phyloP scores from a whole-genome alignment of 2,113 vertebrate genomes.

The Salvelinus namaycush region DNA sequence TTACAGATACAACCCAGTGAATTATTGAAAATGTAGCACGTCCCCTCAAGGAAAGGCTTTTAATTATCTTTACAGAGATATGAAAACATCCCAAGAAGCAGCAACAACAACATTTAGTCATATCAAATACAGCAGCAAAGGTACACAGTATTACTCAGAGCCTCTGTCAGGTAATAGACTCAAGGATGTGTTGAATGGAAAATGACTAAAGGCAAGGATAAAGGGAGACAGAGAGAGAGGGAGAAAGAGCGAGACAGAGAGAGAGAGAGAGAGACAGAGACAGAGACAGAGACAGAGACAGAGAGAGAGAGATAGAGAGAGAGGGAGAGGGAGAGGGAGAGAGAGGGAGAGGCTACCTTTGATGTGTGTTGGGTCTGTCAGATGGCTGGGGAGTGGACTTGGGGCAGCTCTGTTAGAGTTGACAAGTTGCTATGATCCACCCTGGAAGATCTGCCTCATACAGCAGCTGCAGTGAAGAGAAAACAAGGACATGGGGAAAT shows the following conservation, averaged over 20 bases:
- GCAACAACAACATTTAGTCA: constrained; percentile 27
- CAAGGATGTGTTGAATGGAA: constrained; percentile 55
- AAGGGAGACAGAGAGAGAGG: neutral
- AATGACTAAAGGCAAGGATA: constrained; percentile 46
- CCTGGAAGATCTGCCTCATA: constrained; percentile 48
- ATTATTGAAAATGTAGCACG: constrained; percentile 35
- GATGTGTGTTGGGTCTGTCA: constrained; percentile 55
- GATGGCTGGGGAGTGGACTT: constrained; percentile 47
- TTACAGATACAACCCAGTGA: neutral
- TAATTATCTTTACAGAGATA: constrained; percentile 17
- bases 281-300: neutral
- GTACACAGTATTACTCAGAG: constrained; percentile 11
- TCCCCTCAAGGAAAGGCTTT: constrained; percentile 29
- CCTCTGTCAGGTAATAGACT: constrained; percentile 48
- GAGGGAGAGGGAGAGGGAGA: neutral
- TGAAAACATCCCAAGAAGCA: constrained; percentile 19
- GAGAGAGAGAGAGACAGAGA: no score
- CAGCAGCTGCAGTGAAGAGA: constrained; percentile 19
- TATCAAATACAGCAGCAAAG: constrained; percentile 12
- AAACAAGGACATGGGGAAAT: constrained; percentile 5
- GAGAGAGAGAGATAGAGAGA: no score
- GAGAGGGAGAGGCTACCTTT: constrained; percentile 58
- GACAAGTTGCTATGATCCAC: constrained; percentile 43
- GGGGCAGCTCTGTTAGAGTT: constrained; percentile 15
- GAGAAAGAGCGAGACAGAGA: neutral